phyloP scores from a whole-genome alignment of 2,797 vertebrate species.

The Chrosomus eos region DNA sequence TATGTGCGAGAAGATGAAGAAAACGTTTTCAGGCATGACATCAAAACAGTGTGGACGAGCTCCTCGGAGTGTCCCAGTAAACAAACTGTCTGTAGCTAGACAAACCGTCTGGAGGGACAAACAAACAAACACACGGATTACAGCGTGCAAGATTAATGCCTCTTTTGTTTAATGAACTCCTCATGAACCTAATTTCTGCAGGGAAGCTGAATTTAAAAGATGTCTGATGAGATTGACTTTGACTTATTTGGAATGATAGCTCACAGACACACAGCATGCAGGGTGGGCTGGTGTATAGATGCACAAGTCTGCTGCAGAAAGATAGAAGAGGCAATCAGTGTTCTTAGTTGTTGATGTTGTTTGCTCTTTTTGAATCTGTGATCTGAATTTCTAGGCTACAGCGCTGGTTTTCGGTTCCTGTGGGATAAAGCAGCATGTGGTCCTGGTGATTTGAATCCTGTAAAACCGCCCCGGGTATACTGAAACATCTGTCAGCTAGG shows the following conservation, averaged over 20 bases:
- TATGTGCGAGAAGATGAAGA: neutral
- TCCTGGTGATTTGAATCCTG: constrained; percentile 30
- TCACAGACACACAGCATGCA: constrained; percentile 24
- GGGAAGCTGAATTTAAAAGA: neutral
- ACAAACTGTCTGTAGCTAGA: constrained; percentile 45
- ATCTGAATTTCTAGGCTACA: neutral
- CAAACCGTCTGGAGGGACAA: constrained; percentile 50
- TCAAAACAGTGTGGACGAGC: constrained; percentile 22
- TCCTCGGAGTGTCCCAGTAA: constrained; percentile 24
- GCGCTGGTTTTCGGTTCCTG: neutral
- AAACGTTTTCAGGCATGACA: neutral
- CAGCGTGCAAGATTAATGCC: constrained; percentile 24
- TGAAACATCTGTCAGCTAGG: constrained; percentile 36
- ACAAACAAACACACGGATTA: constrained; percentile 49
- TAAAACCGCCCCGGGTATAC: neutral
- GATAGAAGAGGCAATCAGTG: neutral
- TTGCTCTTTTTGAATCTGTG: constrained; percentile 20
- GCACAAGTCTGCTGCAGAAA: neutral
- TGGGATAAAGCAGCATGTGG: constrained; percentile 28
- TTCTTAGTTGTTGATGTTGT: constrained; percentile 14
- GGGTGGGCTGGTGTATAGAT: neutral
- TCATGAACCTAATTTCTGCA: constrained; percentile 56
- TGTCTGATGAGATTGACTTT: constrained; percentile 38
- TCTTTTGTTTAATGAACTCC: constrained; percentile 55
- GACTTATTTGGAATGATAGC: constrained; percentile 13